Conservation (phyloP, 2,113 vertebrate genomes). For the Corythoichthys haematopterus region DNA sequence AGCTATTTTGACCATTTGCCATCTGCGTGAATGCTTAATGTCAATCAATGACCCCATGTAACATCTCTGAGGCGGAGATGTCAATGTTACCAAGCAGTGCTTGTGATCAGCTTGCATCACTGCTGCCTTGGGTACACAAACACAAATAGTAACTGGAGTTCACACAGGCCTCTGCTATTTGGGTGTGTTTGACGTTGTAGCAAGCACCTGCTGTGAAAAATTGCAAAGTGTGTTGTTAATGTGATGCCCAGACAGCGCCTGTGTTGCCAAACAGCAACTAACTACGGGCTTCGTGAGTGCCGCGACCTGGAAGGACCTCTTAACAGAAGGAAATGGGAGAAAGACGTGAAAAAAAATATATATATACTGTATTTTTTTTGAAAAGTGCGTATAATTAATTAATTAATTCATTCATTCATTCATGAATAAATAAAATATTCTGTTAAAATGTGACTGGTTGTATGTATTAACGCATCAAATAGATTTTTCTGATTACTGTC, state of each 20-base stretch:
- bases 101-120: slow-evolving; percentile 56
- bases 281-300: slow-evolving; percentile 45
- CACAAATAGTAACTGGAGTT: slow-evolving; percentile 19
- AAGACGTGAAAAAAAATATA: background rate
- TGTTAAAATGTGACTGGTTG: background rate
- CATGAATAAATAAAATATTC: background rate
- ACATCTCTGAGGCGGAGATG: slow-evolving; percentile 59
- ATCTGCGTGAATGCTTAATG: slow-evolving; percentile 69
- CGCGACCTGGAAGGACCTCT: slow-evolving; percentile 35
- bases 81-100: slow-evolving; percentile 63
- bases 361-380: too few species aligned
- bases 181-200: slow-evolving; percentile 54
- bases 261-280: slow-evolving; percentile 52
- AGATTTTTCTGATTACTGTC: too few species aligned
- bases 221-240: slow-evolving; percentile 53
- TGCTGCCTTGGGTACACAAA: slow-evolving; percentile 34
- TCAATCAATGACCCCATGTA: slow-evolving; percentile 67
- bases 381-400: too few species aligned
- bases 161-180: slow-evolving; percentile 51
- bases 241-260: slow-evolving; percentile 47
- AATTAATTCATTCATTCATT: too few species aligned
- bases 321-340: background rate
- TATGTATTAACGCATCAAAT: too few species aligned
- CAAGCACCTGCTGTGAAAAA: slow-evolving; percentile 44
- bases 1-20: slow-evolving; percentile 56